Base-by-base conservation (phyloP, 2,888 invertebrate genomes). In the Balanococcus diminutus region DNA sequence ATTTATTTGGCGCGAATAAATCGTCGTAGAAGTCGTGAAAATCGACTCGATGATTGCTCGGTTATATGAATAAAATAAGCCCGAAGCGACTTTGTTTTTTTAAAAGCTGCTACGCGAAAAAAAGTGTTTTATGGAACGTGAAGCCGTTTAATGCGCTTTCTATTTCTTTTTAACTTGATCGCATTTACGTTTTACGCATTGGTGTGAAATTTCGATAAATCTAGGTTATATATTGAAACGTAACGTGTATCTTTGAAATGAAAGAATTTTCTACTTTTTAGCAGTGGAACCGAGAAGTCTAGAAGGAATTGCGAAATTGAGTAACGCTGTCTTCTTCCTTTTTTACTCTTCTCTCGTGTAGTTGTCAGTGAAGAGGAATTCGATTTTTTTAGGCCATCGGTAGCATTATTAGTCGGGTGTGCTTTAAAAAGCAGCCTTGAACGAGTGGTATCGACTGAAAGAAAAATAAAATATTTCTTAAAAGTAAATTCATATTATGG, bases 151-250 rank as follows among this genome's bases (percentile, higher is more conserved):
- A 67, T 67, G 61, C 61, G 61, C 61, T 67, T 67, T 67, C 61
- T 67, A 67, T 67, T 67, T 67, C 61, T 67, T 67, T n/a, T 67
- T 28, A 67, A 67, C 61, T 67, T 28, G 61, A 67, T 67, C 61
- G 61, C 61, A 67, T 28, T 67, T 67, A 67, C 61, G 61, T 67
- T 67, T 67, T 67, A 67, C 61, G 61, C 61, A 67, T 67, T 28
- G 61, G 61, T 67, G 61, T 67, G 61, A 67, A 67, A 67, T 67
- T 67, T 67, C 61, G 61, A 67, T 67, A 67, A 67, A 67, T 67
- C 61, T 67, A 67, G 61, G 61, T 67, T 67, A 67, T 56, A 56
- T 67, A 25, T 67, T 67, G 61, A 67, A 67, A 67, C 61, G 61
- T 46, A 36, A 8, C 36, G 3, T 6, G 36, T 51, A 67, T 67